Base-by-base conservation (phyloP, 2,888 invertebrate species). In the Pyrocoelia pectoralis region DNA sequence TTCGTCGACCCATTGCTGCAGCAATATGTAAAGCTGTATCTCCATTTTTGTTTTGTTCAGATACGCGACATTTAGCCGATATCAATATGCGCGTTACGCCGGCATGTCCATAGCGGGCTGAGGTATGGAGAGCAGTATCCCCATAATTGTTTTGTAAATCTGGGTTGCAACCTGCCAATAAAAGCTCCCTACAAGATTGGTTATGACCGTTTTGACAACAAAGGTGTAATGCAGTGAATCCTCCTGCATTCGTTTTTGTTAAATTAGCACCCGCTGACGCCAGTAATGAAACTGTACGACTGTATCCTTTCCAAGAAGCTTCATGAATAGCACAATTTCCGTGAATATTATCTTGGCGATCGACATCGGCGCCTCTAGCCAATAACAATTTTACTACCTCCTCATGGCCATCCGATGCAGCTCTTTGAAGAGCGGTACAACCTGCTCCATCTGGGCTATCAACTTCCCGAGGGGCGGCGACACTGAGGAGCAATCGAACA, bases 131-230 rank as follows among this genome's bases (percentile, higher is more conserved):
- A 0, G 97, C 90, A 0, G 97, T 95, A 79, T 97, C 97, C 3
- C 97, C 97, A 79, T 97, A 97, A 83, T 95, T 96, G 78, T 97
- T 97, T 81, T 94, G 94, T 62, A 93, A 83, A 80, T 97, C 94
- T 0, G 96, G 91, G 79, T 92, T 90, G 65, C 94, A 93, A 0
- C 93, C 94, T 3, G 94, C 92, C 72, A 96, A 86, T 43, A 98
- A 85, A 9, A 98, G 83, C 77, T 96, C 94, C 56, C 97, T 82
- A 74, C 94, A 93, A 71, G 94, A 92, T 84, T 97, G 97, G 83
- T 97, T 98, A 84, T 97, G 97, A 0, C 97, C 97, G 81, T 95
- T 96, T 85, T 98, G 97, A 74, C 95, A 95, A 64, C 95, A 93
- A 70, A 98, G 87, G 84, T 98, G 98, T 46, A 98, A 86, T n/a